Evolutionary conservation across 2,888 invertebrate species (phyloP), one percentile per base, ranked within the genome.

Genomic region (Tupiocoris notatus): DNA sequence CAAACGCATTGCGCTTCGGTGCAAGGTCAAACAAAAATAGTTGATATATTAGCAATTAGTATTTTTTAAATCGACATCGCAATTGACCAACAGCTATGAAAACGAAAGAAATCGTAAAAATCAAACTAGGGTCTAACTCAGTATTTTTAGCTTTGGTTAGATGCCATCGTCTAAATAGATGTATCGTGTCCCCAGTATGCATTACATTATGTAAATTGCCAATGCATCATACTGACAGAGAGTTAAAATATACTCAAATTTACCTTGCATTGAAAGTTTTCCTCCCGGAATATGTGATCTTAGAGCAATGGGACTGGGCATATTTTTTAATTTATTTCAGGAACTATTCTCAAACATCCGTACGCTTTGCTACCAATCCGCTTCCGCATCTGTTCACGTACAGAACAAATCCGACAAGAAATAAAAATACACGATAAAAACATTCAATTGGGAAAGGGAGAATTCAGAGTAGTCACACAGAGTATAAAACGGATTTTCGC

Each of bases 351-450:
- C 78, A 78, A 75, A 78, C 78, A 65, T 78, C 78, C 58, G 78
- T 77, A 73, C 78, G 77, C 77, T 78, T 78, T 62, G 78, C 65
- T 56, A 78, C 78, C 75, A 78, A 71, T 77, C 78, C 78, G 68
- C 77, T 78, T 73, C 78, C 78, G 65, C 78, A 78, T 78, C 78
- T 78, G 78, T 77, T 56, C 23, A 57, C 58, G 58, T 59, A 59
- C n/a, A 67, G 39, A 70, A 70, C 56, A 24, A 67, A 39, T 39
- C 39, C 39, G 39, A 39, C 39, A 39, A 39, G 39, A 39, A 39
- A 39, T 39, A 12, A 39, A 39, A 39, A 7, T 12, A 39, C 39
- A 39, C 3, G 12, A 39, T 39, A 68, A 75, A 74, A 71, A 17
- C 24, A 57, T n/a, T n/a, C n/a, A n/a, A n/a, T n/a, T n/a, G 39